Evolutionary conservation across 1,140 invertebrate species (phyloP), one percentile per base, ranked within the genome.

Genomic region (Mya arenaria): DNA sequence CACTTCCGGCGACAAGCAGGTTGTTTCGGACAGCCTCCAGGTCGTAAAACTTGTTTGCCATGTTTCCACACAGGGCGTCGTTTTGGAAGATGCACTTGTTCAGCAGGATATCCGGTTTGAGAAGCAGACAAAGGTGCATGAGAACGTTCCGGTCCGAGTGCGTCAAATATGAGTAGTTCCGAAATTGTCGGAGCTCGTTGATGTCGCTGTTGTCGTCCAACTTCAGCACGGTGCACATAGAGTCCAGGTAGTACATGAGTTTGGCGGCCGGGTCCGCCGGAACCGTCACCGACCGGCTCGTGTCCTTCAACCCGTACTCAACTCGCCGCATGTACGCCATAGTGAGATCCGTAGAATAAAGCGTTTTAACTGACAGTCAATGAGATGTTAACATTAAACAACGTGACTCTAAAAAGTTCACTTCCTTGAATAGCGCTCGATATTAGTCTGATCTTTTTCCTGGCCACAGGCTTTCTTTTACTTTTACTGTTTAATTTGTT

Each of bases 191-290:
- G 19, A 87, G 66, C 34, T 78, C 60, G 25, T 60, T 71, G 1
- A 86, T 58, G 37, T 86, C 72, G 1, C 30, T 19, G 34, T 82
- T 48, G 3, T 79, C 68, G 32, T 85, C 75, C 28, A 87, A 52
- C 28, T 85, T 62, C 32, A 87, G 78, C 25, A 84, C 82, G 44
- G 74, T 84, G 30, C 84, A 85, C n/a, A 88, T 84, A 63, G 83
- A 85, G 34, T 84, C 66, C 25, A 88, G 73, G 41, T 88, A 88
- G 23, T 86, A 86, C 86, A 86, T 88, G 8, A 88, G 32, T 73
- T 82, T 81, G 15, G 85, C 86, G 28, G 56, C 66, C 0, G 85
- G 85, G 37, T 84, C 65, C 28, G 84, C 73, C n/a, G 85, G 72
- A 39, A 88, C 74, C 2, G 69, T 71, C 1, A 77, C 83, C 37